Evolutionary conservation across 2,797 vertebrate genomes (phyloP).

Genomic region (Yasuhikotakia modesta): DNA sequence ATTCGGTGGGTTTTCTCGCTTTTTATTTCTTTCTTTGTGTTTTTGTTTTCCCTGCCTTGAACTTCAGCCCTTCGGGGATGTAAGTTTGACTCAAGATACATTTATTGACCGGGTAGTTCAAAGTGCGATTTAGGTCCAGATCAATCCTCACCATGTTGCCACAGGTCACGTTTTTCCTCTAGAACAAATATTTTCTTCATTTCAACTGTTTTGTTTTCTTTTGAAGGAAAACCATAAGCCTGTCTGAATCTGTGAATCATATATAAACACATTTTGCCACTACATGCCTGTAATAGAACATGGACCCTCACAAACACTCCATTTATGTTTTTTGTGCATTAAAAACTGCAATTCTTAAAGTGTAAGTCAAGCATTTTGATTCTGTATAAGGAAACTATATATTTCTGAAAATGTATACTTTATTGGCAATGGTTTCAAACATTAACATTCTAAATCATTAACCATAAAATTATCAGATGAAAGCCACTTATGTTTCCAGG

Average conservation of each 20-base stretch:
- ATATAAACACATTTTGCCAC: background rate
- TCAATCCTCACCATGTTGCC: slow-evolving; percentile 32
- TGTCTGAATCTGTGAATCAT: background rate
- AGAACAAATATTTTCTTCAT: slow-evolving; percentile 34
- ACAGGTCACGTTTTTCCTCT: slow-evolving; percentile 25
- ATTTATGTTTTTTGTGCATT: background rate
- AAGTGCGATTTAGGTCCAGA: slow-evolving; percentile 33
- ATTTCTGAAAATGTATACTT: background rate
- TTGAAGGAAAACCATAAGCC: slow-evolving; percentile 9
- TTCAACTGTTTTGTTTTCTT: slow-evolving; percentile 13
- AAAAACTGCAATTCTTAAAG: background rate
- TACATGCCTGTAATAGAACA: background rate
- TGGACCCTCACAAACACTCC: background rate
- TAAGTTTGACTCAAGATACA: slow-evolving; percentile 19
- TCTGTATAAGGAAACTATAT: background rate
- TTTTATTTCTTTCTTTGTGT: background rate
- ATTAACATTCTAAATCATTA: background rate
- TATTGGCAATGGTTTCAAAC: background rate
- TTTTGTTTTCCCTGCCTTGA: slow-evolving; percentile 5
- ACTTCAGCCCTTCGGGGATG: slow-evolving; percentile 3
- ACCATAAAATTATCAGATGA: too few species aligned
- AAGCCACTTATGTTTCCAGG: background rate
- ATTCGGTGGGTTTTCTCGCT: background rate
- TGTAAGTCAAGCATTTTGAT: background rate
- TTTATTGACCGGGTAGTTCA: slow-evolving; percentile 39